phyloP scores from a whole-genome alignment of 1,140 invertebrate genomes.

The Druon quercuslanigerum region DNA sequence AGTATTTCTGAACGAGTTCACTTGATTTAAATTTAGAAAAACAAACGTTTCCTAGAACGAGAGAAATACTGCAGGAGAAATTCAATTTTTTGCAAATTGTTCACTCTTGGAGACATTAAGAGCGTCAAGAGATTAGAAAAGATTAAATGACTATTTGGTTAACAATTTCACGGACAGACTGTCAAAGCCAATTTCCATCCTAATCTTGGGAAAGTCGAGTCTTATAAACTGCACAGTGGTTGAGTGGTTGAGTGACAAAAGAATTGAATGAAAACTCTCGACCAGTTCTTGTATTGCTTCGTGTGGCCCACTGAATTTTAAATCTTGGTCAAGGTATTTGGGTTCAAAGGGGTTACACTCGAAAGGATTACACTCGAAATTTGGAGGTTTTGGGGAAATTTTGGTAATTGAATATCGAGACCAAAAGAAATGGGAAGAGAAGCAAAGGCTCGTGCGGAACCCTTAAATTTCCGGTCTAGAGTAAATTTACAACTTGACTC shows the following conservation, averaged over 20 bases:
- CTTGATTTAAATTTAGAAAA: no score
- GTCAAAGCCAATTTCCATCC: not conserved
- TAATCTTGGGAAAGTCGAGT: not conserved
- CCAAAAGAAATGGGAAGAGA: not conserved
- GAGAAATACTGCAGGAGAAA: no score
- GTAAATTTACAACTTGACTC: slow-evolving; percentile 37
- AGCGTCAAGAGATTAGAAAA: no score
- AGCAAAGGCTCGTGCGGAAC: not conserved
- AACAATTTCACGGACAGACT: no score
- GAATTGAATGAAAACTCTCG: not conserved
- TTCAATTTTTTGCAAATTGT: no score
- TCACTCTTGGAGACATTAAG: no score
- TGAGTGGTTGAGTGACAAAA: not conserved
- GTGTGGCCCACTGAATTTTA: not conserved
- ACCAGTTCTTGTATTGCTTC: not conserved
- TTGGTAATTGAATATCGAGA: not conserved
- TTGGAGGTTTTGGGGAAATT: not conserved
- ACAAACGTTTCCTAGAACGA: no score
- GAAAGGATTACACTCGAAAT: no score
- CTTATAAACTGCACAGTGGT: not conserved
- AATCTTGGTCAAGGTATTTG: slow-evolving; percentile 4
- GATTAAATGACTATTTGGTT: no score
- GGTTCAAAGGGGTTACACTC: not conserved
- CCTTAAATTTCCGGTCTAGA: slow-evolving; percentile 28
- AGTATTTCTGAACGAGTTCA: no score